phyloP scores from a whole-genome alignment of 2,888 invertebrate species.

The Eupithecia vulgata region DNA sequence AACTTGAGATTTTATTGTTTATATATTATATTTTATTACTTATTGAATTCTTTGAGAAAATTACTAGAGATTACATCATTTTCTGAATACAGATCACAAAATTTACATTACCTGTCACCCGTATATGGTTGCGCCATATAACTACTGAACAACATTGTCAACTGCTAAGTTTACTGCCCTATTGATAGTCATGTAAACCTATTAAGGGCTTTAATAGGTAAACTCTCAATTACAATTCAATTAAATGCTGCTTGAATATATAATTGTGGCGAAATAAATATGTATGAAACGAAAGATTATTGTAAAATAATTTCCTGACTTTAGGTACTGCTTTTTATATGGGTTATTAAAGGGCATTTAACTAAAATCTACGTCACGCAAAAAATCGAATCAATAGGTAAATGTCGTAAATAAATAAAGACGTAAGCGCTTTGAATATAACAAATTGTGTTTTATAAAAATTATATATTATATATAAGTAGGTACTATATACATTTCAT shows the following conservation, averaged over 20 bases:
- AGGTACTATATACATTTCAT: no score
- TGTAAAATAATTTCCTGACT: neutral
- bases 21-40: no score
- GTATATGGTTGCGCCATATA: slow-evolving; percentile 34
- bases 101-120: slow-evolving; percentile 30
- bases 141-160: slow-evolving; percentile 31
- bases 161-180: slow-evolving; percentile 33
- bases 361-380: neutral
- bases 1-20: neutral
- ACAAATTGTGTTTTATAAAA: neutral
- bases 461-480: no score
- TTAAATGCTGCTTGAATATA: slow-evolving; percentile 22
- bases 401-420: neutral
- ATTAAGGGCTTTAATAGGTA: slow-evolving; percentile 33
- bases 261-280: slow-evolving; percentile 22
- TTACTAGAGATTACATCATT: neutral
- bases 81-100: slow-evolving; percentile 19
- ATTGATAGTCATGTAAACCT: slow-evolving; percentile 27
- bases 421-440: neutral
- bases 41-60: neutral
- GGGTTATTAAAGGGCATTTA: neutral
- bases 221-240: slow-evolving; percentile 27
- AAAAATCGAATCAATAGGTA: neutral
- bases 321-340: slow-evolving; percentile 1
- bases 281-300: neutral